phyloP scores from a whole-genome alignment of 2,888 invertebrate species.

The Laothoe populi region DNA sequence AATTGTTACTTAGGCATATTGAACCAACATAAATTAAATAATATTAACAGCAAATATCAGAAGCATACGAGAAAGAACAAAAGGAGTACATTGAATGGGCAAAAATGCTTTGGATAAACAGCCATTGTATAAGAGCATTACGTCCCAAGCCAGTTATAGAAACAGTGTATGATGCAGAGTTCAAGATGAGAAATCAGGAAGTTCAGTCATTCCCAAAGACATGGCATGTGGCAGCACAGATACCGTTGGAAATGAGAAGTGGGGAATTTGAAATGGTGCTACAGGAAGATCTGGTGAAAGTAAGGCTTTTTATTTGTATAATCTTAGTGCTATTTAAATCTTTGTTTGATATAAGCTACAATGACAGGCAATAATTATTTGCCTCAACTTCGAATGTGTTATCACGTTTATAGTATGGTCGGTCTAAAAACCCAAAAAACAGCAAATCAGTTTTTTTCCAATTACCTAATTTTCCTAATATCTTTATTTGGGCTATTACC shows the following conservation, averaged over 20 bases:
- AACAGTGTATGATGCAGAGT: slow-evolving; percentile 64
- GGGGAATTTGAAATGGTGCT: slow-evolving; percentile 47
- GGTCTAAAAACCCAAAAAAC: too few relatives aligned
- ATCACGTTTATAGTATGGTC: too few relatives aligned
- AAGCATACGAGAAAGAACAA: slow-evolving; percentile 63
- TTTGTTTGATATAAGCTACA: too few relatives aligned
- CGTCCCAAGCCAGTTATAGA: slow-evolving; percentile 65
- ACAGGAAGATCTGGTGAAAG: slow-evolving; percentile 57
- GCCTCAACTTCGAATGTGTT: too few relatives aligned
- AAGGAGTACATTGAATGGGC: slow-evolving; percentile 71
- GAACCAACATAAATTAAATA: too few relatives aligned
- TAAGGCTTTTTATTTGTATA: slow-evolving; percentile 40
- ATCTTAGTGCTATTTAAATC: too few relatives aligned
- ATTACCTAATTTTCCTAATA: too few relatives aligned
- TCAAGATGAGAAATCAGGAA: slow-evolving; percentile 51
- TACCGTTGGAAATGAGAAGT: slow-evolving; percentile 51
- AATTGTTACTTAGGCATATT: too few relatives aligned
- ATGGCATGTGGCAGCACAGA: slow-evolving; percentile 65
- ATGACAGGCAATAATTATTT: too few relatives aligned
- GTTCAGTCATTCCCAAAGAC: slow-evolving; percentile 56
- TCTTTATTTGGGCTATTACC: too few relatives aligned
- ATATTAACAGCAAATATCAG: slow-evolving; percentile 55
- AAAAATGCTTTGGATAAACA: slow-evolving; percentile 57
- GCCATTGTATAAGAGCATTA: slow-evolving; percentile 62
- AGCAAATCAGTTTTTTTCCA: too few relatives aligned